Evolutionary conservation across 2,888 invertebrate genomes (phyloP).

Genomic region (Girardia tigrina): DNA sequence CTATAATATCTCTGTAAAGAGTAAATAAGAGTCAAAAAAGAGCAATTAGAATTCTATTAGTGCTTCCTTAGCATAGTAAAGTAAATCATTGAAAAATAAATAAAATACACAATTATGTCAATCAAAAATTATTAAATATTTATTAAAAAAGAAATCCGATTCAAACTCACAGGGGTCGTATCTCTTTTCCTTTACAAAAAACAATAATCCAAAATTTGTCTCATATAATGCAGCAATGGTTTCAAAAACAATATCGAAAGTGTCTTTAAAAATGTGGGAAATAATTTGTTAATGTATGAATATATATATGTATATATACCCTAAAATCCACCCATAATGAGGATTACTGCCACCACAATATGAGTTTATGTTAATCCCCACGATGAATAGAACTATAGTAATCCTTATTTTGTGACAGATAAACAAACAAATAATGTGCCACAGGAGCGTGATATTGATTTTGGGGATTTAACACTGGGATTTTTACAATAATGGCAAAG

Average conservation of each 20-base stretch:
- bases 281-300: too few species aligned
- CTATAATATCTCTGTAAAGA: neutral
- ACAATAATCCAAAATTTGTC: too few species aligned
- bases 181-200: too few species aligned
- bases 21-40: neutral
- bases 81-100: neutral
- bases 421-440: neutral
- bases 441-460: constrained; percentile 12
- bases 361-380: constrained; percentile 13
- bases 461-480: too few species aligned
- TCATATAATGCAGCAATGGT: too few species aligned
- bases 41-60: neutral
- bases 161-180: too few species aligned
- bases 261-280: too few species aligned
- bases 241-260: too few species aligned
- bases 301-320: neutral
- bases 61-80: neutral
- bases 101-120: neutral
- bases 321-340: neutral
- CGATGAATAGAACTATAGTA: neutral
- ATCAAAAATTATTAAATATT: constrained; percentile 4
- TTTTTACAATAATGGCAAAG: too few species aligned
- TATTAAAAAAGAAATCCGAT: too few species aligned
- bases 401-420: constrained; percentile 19
- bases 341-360: constrained; percentile 10